Base-by-base conservation (phyloP, 2,113 vertebrate species). In the Tyrannus savana region DNA sequence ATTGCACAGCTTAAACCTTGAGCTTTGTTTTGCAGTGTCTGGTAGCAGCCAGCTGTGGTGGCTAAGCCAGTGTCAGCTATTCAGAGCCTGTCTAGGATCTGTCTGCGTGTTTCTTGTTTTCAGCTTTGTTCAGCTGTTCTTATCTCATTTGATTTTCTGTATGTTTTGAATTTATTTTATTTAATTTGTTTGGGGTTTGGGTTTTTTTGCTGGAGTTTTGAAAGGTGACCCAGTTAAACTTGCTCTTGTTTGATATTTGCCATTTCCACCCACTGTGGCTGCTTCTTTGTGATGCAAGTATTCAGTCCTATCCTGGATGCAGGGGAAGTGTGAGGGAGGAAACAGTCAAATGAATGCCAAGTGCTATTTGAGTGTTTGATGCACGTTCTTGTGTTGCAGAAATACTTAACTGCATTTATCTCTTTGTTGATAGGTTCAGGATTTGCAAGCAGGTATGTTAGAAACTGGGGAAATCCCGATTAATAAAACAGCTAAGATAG, bases 81-180 rank as follows among this genome's bases (percentile, higher is more conserved):
- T 84, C 4, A 4, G 79, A 91, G 63, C 50, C 46, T 5, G 2
- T 91, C 75, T 72, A 37, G 44, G 55, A 47, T 89, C 44, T 78
- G 3, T 69, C 49, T 91, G 60, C 25, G 24, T 13, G 31, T 42
- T 47, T 76, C 71, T 66, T 76, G 42, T 68, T 83, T 82, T 86
- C n/a, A 58, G 39, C 88, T 95, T 94, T 88, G 31, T 88, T 95
- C 75, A 62, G 55, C 30, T 90, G 46, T 66, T 88, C 60, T 46
- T 71, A 53, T 6, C 46, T 67, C 46, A 14, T 88, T 49, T 55
- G 50, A 50, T 83, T 73, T 72, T 87, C 28, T 74, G 16, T 33
- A 64, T 49, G 19, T 12, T 64, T 88, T 72, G 8, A 22, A 63
- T 77, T 89, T n/a, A 41, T 63, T 87, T 91, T 8, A 30, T 87